Conservation (phyloP, 2,888 invertebrate species). For the Drosophila formosana region DNA sequence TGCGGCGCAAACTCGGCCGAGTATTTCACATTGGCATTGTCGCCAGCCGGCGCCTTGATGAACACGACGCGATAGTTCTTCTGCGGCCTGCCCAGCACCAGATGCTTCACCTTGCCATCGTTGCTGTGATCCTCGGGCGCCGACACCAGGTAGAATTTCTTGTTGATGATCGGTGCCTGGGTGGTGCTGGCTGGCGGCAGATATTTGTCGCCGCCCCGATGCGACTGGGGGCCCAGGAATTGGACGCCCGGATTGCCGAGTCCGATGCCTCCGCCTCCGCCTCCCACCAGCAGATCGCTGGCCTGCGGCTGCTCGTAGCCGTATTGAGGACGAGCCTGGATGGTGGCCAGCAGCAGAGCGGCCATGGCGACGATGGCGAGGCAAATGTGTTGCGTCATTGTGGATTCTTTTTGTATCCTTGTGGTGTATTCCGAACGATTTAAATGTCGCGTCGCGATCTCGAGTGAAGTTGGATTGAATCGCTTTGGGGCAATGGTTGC, state of each 20-base stretch:
- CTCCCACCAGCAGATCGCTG: conserved; percentile 37
- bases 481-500: conserved; percentile 77
- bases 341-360: conserved; percentile 55
- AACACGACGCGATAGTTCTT: conserved; percentile 85
- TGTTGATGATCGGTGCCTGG: conserved; percentile 81
- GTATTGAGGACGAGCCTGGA: conserved; percentile 80
- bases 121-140: conserved; percentile 83
- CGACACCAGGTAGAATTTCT: conserved; percentile 83
- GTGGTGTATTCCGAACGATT: not conserved
- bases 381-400: conserved; percentile 39
- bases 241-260: conserved; percentile 31
- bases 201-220: conserved; percentile 80
- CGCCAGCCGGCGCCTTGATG: conserved; percentile 83
- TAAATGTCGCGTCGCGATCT: conserved; percentile 27
- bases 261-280: conserved; percentile 32
- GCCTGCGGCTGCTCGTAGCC: conserved; percentile 73
- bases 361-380: conserved; percentile 29
- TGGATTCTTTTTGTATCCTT: conserved; percentile 27
- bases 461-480: conserved; percentile 52
- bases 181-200: conserved; percentile 77
- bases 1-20: conserved; percentile 83
- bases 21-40: conserved; percentile 77
- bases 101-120: conserved; percentile 78
- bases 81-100: conserved; percentile 83
- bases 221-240: conserved; percentile 13